Conservation (phyloP, 1,140 invertebrate species). For the Protaetia brevitarsis region DNA sequence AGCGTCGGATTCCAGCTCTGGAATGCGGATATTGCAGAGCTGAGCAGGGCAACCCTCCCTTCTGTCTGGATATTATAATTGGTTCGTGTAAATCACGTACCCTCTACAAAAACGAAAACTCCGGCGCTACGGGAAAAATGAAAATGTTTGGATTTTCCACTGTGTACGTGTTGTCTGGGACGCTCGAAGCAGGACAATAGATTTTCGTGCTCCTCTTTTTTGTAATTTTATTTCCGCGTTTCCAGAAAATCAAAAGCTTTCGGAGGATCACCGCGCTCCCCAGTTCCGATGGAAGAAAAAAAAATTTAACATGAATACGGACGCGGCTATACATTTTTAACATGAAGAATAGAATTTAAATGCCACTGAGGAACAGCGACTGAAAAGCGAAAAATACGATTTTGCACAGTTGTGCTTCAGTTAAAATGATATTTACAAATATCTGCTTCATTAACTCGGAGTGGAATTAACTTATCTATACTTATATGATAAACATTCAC, state of each 20-base stretch:
- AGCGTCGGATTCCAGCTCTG: slow-evolving; percentile 45
- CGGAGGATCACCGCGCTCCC: not conserved
- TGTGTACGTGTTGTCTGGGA: not conserved
- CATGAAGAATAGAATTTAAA: no score
- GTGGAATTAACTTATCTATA: no score
- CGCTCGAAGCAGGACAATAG: slow-evolving; percentile 2
- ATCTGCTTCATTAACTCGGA: no score
- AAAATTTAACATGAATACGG: not conserved
- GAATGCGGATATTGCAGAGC: slow-evolving; percentile 48
- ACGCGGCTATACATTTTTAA: not conserved
- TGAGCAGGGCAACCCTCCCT: slow-evolving; percentile 25
- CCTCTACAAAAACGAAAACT: slow-evolving; percentile 23
- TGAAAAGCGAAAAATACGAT: no score
- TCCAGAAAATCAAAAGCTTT: slow-evolving; percentile 17
- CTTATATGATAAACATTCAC: no score
- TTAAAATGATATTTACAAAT: no score
- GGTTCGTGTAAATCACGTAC: slow-evolving; percentile 33
- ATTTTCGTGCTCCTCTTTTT: slow-evolving; percentile 18
- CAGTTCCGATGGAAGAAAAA: slow-evolving; percentile 2
- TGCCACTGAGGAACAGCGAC: no score
- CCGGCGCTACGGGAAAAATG: slow-evolving; percentile 22
- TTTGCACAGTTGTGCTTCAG: no score
- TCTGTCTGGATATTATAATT: slow-evolving; percentile 34
- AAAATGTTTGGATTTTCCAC: slow-evolving; percentile 22
- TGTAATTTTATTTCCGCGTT: slow-evolving; percentile 8